Evolutionary conservation across 2,113 vertebrate species (phyloP).

Genomic region (Microcebus murinus): DNA sequence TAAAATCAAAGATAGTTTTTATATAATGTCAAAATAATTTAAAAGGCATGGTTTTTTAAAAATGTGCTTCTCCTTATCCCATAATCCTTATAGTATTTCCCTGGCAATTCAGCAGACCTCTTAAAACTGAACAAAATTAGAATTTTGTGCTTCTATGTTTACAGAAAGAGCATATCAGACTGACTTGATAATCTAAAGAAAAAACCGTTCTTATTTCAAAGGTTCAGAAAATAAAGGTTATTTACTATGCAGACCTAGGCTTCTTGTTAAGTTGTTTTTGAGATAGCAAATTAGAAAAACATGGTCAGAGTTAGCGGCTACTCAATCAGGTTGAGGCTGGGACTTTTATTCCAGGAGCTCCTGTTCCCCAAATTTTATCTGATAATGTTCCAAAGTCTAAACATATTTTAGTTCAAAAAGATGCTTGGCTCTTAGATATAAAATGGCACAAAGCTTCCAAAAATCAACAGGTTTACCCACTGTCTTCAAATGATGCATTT

Average conservation of each 20-base stretch:
- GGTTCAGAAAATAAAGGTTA: constrained; percentile 77
- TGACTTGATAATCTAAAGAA: constrained; percentile 74
- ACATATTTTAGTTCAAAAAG: constrained; percentile 85
- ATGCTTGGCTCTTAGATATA: constrained; percentile 79
- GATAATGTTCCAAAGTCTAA: constrained; percentile 84
- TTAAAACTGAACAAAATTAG: constrained; percentile 71
- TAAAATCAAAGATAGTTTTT: constrained; percentile 38
- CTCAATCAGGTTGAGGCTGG: constrained; percentile 83
- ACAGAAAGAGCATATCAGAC: constrained; percentile 65
- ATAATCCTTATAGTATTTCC: constrained; percentile 54
- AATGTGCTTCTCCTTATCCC: constrained; percentile 66
- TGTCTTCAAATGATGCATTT: constrained; percentile 70
- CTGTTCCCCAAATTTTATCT: constrained; percentile 75
- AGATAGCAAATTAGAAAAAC: constrained; percentile 87
- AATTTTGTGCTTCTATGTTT: constrained; percentile 71
- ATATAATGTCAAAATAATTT: constrained; percentile 36
- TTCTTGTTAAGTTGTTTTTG: constrained; percentile 83
- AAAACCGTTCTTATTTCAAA: constrained; percentile 82
- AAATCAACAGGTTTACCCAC: constrained; percentile 72
- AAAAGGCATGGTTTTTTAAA: not conserved
- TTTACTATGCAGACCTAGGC: constrained; percentile 77
- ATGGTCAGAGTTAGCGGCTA: constrained; percentile 83
- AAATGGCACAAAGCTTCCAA: constrained; percentile 80
- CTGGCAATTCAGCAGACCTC: constrained; percentile 46
- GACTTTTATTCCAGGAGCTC: constrained; percentile 78